A percentile compares a stretch with the other conserved stretches of the same genome.
These are phyloP conservation scores for Himantopus leucocephalus DNA, from an alignment of 2,113 vertebrate species.

Conservation along the genomic window DNA sequence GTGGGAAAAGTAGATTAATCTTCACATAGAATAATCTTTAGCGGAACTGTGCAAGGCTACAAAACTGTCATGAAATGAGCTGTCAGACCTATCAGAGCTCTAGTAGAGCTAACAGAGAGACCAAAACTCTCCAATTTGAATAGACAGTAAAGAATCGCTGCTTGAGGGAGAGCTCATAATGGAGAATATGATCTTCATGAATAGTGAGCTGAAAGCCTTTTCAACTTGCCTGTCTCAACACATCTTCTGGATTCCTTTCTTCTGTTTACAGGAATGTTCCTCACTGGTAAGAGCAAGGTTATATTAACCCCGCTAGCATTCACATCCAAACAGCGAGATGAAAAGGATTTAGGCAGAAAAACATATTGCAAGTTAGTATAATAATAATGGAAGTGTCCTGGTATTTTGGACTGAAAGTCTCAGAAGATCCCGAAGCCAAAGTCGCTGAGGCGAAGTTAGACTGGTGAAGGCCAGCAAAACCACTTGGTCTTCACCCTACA, in stretches of 20 bases:
- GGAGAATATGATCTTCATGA: not conserved
- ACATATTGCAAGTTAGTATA: not conserved
- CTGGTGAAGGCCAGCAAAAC: not conserved
- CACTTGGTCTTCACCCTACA: not conserved
- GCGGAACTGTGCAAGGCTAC: not conserved
- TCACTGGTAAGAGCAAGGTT: not conserved
- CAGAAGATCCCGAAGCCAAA: not conserved
- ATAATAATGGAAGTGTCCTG: not conserved
- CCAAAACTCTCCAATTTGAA: not conserved
- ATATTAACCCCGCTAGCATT: not conserved
- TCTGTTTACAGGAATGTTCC: not conserved
- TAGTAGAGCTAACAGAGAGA: not conserved
- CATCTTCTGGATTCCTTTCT: not conserved
- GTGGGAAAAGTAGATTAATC: not conserved
- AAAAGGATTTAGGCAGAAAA: not conserved
- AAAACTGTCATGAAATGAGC: not conserved
- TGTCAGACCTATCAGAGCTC: not conserved
- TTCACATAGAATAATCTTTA: not conserved
- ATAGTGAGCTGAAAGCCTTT: not conserved
- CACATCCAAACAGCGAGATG: not conserved
- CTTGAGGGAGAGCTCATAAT: not conserved
- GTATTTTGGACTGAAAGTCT: not conserved
- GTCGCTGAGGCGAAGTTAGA: not conserved
- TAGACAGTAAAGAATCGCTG: not conserved
- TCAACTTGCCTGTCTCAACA: not conserved